Base-by-base conservation (phyloP, 2,888 invertebrate genomes). In the Pristionchus japonicus region DNA sequence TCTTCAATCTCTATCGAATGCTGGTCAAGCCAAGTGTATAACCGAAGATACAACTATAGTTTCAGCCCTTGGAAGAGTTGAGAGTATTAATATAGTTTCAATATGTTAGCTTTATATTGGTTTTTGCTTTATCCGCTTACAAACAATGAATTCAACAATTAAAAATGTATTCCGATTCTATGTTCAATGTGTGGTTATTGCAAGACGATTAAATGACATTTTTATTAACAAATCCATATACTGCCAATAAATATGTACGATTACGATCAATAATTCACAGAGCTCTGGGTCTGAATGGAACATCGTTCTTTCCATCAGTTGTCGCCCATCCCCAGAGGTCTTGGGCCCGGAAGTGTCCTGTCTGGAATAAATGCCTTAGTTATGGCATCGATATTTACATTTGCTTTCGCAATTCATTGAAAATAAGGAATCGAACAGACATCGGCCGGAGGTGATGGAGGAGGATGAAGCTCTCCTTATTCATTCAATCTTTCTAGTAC, bases 261-360 rank as follows among this genome's bases (percentile, higher is more conserved):
- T 20, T 20, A 27, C 27, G 2, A 61, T 23, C 9, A 61, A 27
- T 27, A 64, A 27, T 64, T 31, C n/a, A 64, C 3, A 31, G 11
- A 64, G 64, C 15, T 70, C 86, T 67, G 9, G 86, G 86, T 27
- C 86, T 23, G 70, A 86, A 86, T 23, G 67, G 43, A 13, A 34
- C 40, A 17, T 70, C 70, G 70, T 85, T n/a, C 20, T 64, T 20
- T 20, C 86, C 70, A 31, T 70, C 31, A 0, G 43, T 86, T 3
- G 86, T 86, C 49, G 86, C 67, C 86, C 86, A 86, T 86, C 86
- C 86, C 86, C 86, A 86, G 13, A 86, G 86, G 20, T 86, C 86
- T 34, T 67, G 70, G 17, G 86, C 86, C 3, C 67, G 23, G 1
- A 34, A 49, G 49, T 86, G 86, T 49, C 57, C 85, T 27, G 27